A percentile compares a stretch with the other conserved stretches of the same genome.
Conservation (phyloP, 1,140 invertebrate species). For the Hylyphantes graminicola region DNA sequence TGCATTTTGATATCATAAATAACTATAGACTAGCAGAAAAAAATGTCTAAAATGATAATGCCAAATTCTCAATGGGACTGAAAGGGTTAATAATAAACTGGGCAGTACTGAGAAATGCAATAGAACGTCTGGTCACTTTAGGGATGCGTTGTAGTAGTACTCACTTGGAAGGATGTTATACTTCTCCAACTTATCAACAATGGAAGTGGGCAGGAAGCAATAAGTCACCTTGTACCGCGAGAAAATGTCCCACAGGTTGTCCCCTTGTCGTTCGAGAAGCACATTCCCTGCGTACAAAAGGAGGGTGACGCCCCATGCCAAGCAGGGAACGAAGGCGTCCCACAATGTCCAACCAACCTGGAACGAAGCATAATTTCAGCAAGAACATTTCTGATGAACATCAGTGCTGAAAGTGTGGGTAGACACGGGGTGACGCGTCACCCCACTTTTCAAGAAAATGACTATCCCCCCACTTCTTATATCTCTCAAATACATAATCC, state of each 20-base stretch:
- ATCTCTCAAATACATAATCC: too few species aligned
- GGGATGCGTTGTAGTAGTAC: neutral
- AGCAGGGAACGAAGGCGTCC: neutral
- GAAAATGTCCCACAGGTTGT: constrained; percentile 39
- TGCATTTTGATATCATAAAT: too few species aligned
- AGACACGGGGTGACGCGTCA: too few species aligned
- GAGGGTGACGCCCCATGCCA: constrained; percentile 27
- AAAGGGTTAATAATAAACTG: too few species aligned
- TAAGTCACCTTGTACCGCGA: constrained; percentile 13
- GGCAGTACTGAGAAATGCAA: too few species aligned
- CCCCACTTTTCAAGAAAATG: too few species aligned
- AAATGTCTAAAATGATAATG: too few species aligned
- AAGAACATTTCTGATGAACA: neutral
- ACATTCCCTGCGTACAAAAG: constrained; percentile 22
- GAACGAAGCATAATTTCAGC: neutral
- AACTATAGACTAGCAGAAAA: too few species aligned
- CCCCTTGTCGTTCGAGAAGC: neutral
- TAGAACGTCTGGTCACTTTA: too few species aligned
- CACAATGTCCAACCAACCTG: constrained; percentile 49
- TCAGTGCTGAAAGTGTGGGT: too few species aligned
- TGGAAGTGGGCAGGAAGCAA: neutral
- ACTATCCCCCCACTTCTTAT: too few species aligned
- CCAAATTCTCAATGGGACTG: too few species aligned
- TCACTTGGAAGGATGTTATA: neutral
- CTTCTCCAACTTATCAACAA: constrained; percentile 30